These are phyloP conservation scores for Orestias chungarensis DNA, from an alignment of 2,797 vertebrate genomes.

Conservation along the genomic window DNA sequence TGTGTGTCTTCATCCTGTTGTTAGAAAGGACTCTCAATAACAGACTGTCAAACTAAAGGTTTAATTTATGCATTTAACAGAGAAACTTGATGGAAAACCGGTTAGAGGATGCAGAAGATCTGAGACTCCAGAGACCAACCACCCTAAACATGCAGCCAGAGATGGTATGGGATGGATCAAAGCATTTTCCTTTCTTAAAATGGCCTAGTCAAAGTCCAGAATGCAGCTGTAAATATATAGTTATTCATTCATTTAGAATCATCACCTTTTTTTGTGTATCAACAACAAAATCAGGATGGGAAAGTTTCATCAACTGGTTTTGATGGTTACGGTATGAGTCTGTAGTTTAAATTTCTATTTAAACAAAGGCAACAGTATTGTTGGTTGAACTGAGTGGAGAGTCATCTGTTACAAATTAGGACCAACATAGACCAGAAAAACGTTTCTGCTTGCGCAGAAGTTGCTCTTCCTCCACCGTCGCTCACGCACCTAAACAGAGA, in stretches of 20 bases:
- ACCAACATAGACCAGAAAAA: background rate
- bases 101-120: too few relatives aligned
- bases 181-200: too few relatives aligned
- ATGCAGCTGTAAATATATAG: too few relatives aligned
- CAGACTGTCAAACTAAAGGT: background rate
- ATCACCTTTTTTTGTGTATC: background rate
- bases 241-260: too few relatives aligned
- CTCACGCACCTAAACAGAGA: background rate
- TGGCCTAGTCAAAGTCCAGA: too few relatives aligned
- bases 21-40: too few relatives aligned
- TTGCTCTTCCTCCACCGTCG: background rate
- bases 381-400: conserved; percentile 1
- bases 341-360: background rate
- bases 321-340: background rate
- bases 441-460: background rate
- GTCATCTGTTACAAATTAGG: background rate
- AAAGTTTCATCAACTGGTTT: background rate
- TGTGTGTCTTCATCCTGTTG: background rate
- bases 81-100: too few relatives aligned
- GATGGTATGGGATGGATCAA: too few relatives aligned
- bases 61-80: too few relatives aligned
- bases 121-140: too few relatives aligned
- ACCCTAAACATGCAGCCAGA: too few relatives aligned
- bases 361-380: background rate
- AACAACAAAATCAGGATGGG: background rate